A percentile compares a stretch with the other conserved stretches of the same genome.
Conservation (phyloP, 2,113 vertebrate species). For the Entelurus aequoreus region DNA sequence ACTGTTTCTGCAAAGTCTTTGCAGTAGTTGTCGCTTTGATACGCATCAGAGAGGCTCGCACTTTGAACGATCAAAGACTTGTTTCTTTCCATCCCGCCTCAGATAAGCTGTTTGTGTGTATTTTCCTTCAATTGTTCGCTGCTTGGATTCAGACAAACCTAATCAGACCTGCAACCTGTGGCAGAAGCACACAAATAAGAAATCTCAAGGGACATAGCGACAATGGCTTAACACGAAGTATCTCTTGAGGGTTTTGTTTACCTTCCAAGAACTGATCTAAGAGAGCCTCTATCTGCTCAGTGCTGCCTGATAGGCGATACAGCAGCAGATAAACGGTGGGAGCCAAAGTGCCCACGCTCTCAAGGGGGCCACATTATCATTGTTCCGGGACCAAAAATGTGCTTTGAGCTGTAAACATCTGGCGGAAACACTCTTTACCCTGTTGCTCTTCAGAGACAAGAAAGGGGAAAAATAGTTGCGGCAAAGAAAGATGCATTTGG, state of each 20-base stretch:
- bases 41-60: conserved; percentile 11
- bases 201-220: background rate
- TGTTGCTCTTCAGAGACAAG: background rate
- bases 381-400: conserved; percentile 30
- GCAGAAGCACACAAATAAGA: background rate
- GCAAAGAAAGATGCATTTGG: too few relatives aligned
- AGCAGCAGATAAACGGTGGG: conserved; percentile 46
- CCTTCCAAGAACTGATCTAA: conserved; percentile 23
- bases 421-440: conserved; percentile 41
- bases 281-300: conserved; percentile 20
- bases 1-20: too few relatives aligned
- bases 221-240: conserved; percentile 11
- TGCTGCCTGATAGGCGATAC: conserved; percentile 35
- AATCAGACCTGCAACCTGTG: background rate
- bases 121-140: background rate
- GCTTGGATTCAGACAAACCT: background rate
- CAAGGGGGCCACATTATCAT: conserved; percentile 34
- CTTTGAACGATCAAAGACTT: conserved; percentile 29
- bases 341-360: conserved; percentile 40
- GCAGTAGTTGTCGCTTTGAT: conserved; percentile 11
- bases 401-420: conserved; percentile 47
- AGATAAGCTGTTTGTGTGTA: conserved; percentile 21
- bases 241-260: conserved; percentile 33
- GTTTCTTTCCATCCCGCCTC: conserved; percentile 16
- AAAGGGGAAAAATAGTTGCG: too few relatives aligned